Evolutionary conservation across 2,888 invertebrate species (phyloP).

Genomic region (Harpagoxenus sublaevis): DNA sequence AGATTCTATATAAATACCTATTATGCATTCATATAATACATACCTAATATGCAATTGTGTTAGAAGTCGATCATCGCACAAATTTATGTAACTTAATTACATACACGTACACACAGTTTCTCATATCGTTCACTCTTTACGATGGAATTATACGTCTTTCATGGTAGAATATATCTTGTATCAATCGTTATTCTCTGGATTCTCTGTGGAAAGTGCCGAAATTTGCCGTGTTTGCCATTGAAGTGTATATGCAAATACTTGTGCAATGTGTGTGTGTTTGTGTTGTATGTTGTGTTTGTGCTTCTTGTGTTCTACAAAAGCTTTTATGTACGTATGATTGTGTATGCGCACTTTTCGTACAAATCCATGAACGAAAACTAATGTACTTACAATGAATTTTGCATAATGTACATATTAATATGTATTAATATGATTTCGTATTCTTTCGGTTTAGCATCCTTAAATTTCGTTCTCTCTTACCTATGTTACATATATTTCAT

Average conservation of each 20-base stretch:
- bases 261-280: constrained; percentile 28
- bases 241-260: constrained; percentile 21
- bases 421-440: constrained; percentile 67
- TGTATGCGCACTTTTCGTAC: constrained; percentile 67
- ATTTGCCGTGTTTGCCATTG: background rate
- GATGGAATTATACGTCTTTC: constrained; percentile 60
- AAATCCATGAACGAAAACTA: constrained; percentile 76
- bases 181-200: constrained; percentile 27
- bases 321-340: constrained; percentile 62
- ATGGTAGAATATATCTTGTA: constrained; percentile 56
- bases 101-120: constrained; percentile 75
- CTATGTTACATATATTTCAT: constrained; percentile 77
- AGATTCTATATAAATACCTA: constrained; percentile 86
- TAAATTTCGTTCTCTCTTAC: constrained; percentile 48
- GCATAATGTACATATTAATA: constrained; percentile 84
- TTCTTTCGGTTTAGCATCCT: constrained; percentile 76
- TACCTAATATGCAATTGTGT: constrained; percentile 85
- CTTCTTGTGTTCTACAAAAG: constrained; percentile 49
- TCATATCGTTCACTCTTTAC: constrained; percentile 67
- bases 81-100: constrained; percentile 80
- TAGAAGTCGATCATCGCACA: constrained; percentile 83
- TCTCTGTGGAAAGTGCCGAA: constrained; percentile 11
- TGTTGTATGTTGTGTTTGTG: constrained; percentile 15
- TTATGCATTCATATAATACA: constrained; percentile 86
- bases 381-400: constrained; percentile 79